Evolutionary conservation across 1,140 invertebrate species (phyloP).

Genomic region (Hylyphantes graminicola): DNA sequence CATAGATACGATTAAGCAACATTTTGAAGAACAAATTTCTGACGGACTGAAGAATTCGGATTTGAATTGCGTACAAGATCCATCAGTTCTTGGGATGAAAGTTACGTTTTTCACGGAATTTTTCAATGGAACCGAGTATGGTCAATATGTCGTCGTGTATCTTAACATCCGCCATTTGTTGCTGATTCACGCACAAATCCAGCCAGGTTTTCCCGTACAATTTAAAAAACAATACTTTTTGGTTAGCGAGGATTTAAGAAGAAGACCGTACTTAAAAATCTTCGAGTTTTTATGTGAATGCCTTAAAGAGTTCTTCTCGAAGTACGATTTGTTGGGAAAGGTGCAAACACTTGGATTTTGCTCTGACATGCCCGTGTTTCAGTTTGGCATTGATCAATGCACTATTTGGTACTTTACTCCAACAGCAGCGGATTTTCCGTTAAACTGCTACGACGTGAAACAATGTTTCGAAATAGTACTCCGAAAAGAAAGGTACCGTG

Average conservation of each 20-base stretch:
- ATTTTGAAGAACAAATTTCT: slow-evolving; percentile 17
- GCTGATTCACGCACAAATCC: background rate
- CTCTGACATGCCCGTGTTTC: slow-evolving; percentile 8
- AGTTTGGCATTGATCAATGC: slow-evolving; percentile 16
- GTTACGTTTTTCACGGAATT: slow-evolving; percentile 42
- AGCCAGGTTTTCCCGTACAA: slow-evolving; percentile 22
- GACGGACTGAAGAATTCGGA: background rate
- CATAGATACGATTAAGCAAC: slow-evolving; percentile 1
- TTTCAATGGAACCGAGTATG: slow-evolving; percentile 37
- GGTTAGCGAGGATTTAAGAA: background rate
- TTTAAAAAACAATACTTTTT: slow-evolving; percentile 12
- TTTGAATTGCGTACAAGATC: background rate
- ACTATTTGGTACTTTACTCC: slow-evolving; percentile 20
- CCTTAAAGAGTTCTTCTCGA: slow-evolving; percentile 5
- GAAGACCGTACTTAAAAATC: slow-evolving; percentile 31
- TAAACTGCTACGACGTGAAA: slow-evolving; percentile 28
- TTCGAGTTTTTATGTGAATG: slow-evolving; percentile 37
- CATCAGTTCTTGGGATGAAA: slow-evolving; percentile 3
- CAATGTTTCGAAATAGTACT: slow-evolving; percentile 38
- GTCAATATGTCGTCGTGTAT: slow-evolving; percentile 5
- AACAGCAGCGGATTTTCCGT: slow-evolving; percentile 18
- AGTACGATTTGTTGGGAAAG: background rate
- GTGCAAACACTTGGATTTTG: slow-evolving; percentile 23
- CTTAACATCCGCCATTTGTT: slow-evolving; percentile 3
- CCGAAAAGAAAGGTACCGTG: slow-evolving; percentile 12